These are phyloP conservation scores for Steinernema feltiae DNA, from an alignment of 1,140 invertebrate genomes.

Conservation along the genomic window DNA sequence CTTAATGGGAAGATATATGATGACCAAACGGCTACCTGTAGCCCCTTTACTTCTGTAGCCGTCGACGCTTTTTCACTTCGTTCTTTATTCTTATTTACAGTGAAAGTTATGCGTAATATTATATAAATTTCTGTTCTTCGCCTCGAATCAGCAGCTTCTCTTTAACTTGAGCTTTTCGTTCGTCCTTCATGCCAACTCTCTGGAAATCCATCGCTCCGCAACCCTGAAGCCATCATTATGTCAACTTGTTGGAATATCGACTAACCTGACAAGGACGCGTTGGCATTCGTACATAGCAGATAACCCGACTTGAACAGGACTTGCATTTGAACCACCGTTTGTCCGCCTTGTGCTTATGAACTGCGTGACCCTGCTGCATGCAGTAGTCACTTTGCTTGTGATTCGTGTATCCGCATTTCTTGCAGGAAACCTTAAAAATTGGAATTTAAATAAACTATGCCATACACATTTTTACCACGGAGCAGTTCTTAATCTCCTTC, in stretches of 20 bases:
- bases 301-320: not conserved
- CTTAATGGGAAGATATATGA: too few species aligned
- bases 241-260: not conserved
- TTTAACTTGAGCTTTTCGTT: not conserved
- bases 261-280: not conserved
- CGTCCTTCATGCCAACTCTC: conserved; percentile 4
- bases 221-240: not conserved
- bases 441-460: not conserved
- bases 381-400: conserved; percentile 7
- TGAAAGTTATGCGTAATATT: too few species aligned
- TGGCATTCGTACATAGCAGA: not conserved
- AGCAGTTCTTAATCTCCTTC: not conserved
- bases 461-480: not conserved
- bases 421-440: not conserved
- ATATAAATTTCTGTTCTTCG: not conserved
- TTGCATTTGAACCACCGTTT: conserved; percentile 1
- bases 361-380: not conserved
- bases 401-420: not conserved
- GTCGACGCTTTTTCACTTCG: too few species aligned
- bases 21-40: too few species aligned
- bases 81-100: too few species aligned
- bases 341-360: not conserved
- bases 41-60: too few species aligned
- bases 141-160: conserved; percentile 2
- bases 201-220: not conserved